A percentile compares a stretch with the other conserved stretches of the same genome.
These are phyloP conservation scores for Aythya baeri DNA, from an alignment of 2,113 vertebrate species.

Conservation along the genomic window DNA sequence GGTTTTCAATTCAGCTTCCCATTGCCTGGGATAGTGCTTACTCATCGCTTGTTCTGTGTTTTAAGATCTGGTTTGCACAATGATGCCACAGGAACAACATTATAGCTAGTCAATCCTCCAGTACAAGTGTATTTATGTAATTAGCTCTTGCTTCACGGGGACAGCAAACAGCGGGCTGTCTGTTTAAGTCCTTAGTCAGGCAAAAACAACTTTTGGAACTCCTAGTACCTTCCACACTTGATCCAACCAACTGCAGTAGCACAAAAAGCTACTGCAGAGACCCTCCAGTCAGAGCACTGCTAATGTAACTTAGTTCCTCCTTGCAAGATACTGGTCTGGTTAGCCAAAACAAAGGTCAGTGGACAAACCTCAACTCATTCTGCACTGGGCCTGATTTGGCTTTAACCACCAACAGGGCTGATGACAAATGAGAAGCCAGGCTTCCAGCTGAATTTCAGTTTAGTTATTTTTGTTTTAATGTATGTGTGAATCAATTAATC, in stretches of 20 bases:
- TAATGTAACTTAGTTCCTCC: background rate
- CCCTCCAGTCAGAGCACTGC: background rate
- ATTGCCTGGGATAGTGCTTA: background rate
- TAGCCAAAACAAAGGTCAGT: constrained; percentile 8
- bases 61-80: background rate
- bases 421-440: constrained; percentile 85
- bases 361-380: background rate
- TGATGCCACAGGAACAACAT: background rate
- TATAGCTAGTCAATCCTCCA: background rate
- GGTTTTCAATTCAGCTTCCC: background rate
- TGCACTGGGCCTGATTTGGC: background rate
- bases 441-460: constrained; percentile 91
- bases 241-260: too few relatives aligned
- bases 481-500: constrained; percentile 99
- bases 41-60: rapidly evolving
- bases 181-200: background rate
- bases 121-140: background rate
- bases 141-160: background rate
- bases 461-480: constrained; percentile 98
- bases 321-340: background rate
- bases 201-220: background rate
- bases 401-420: constrained; percentile 76
- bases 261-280: rapidly evolving
- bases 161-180: background rate
- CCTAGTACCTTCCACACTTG: background rate